Evolutionary conservation across 2,888 invertebrate species (phyloP), one percentile per base, ranked within the genome.

Genomic region (Patella ulyssiponensis): DNA sequence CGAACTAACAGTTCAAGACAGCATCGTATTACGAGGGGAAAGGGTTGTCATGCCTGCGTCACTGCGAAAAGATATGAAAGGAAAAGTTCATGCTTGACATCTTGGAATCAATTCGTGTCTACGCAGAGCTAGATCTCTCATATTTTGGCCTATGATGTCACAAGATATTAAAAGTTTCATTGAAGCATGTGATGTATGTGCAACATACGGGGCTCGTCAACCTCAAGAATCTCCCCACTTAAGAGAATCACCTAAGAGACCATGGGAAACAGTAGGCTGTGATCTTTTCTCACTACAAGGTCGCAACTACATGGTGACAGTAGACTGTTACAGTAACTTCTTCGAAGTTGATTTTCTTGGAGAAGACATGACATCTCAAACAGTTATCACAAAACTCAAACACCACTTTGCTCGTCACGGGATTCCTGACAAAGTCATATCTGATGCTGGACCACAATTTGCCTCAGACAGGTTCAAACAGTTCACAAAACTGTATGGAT

Each of bases 201-300:
- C 73, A 3, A 74, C 74, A 12, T 74, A 79, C 72, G 23, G 72
- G 0, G 44, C 71, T 12, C n/a, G 75, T 1, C 81, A 85, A 69
- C 51, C 56, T 56, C 52, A 58, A 23, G 79, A 84, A n/a, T n/a
- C n/a, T n/a, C n/a, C n/a, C n/a, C n/a, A n/a, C n/a, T n/a, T n/a
- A n/a, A n/a, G n/a, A n/a, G n/a, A n/a, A 73, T 73, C 81, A 20
- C 82, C 83, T 23, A 56, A 79, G 20, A 77, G 80, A 27, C 85
- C 85, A 33, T 86, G 77, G 77, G 74, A 79, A 27, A 84, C 79
- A 54, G 77, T 85, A n/a, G 82, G 78, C 2, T 78, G 79, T 20
- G 84, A 86, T 69, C 58, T 86, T 2, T 86, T 85, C 77, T 23
- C 23, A 20, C 69, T 79, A 9, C 69, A 80, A 20, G 77, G 71